Percentiles rank a stretch among this genome's conserved stretches.
phyloP scores from a whole-genome alignment of 2,113 vertebrate species.

The Odontesthes bonariensis region DNA sequence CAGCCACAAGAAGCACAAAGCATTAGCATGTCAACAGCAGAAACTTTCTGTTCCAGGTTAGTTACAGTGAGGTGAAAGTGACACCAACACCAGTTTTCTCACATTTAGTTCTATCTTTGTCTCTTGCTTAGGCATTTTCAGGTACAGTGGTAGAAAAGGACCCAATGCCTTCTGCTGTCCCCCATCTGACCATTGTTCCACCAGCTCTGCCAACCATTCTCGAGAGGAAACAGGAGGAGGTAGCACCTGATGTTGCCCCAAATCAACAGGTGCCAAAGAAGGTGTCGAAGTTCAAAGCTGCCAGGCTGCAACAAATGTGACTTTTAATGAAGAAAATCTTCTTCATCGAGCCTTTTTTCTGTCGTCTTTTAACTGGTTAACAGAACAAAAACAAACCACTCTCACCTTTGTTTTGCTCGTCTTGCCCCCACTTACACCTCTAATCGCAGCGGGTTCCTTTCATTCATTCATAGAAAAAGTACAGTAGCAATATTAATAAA shows the following conservation, averaged over 20 bases:
- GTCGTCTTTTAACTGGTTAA: constrained; percentile 3
- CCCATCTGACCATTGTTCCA: constrained; percentile 86
- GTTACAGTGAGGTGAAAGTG: no score
- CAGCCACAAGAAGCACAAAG: not conserved
- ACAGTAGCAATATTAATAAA: constrained; percentile 14
- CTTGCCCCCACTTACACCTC: constrained; percentile 4
- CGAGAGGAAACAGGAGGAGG: constrained; percentile 91
- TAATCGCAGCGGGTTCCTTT: constrained; percentile 6
- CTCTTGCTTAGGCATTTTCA: constrained; percentile 90
- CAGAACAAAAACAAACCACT: not conserved
- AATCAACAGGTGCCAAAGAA: constrained; percentile 80
- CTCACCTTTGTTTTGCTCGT: not conserved
- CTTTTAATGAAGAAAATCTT: not conserved
- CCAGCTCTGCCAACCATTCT: constrained; percentile 92
- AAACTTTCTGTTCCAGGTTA: no score
- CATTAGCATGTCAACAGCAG: not conserved
- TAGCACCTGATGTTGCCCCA: constrained; percentile 76
- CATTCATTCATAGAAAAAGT: not conserved
- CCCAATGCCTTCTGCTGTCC: constrained; percentile 81
- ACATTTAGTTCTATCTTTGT: constrained; percentile 12
- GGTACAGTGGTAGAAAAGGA: constrained; percentile 97
- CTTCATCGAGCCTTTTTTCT: constrained; percentile 7
- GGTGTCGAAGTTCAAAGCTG: constrained; percentile 94
- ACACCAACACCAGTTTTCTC: not conserved
- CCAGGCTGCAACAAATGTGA: constrained; percentile 88